Evolutionary conservation across 2,113 vertebrate genomes (phyloP), one percentile per base, ranked within the genome.

Genomic region (Hippolais icterina): DNA sequence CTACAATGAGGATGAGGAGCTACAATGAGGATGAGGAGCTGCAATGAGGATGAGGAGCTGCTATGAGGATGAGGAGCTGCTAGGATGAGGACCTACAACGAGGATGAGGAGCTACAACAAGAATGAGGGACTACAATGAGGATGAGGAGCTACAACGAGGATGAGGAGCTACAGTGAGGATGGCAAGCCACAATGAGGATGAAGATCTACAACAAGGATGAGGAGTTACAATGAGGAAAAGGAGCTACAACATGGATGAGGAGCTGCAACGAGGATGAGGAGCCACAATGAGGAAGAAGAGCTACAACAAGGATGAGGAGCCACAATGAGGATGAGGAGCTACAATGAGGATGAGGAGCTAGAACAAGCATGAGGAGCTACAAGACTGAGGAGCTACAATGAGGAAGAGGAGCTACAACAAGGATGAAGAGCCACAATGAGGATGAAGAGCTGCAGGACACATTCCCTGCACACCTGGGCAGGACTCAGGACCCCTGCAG

Each of bases 171-270:
- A 15, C 16, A 42, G 3, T 0, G 5, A 72, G 52, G 31, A 72
- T 20, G 22, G 54, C 0, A 31, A n/a, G 23, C 10, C 29, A 27
- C 60, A 44, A 0, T 0, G 0, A 77, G 20, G 18, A 54, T 8
- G 46, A 63, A 2, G 50, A 49, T 9, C 29, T 46, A 10, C 19
- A 15, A 10, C 19, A 15, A 42, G 17, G 46, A 37, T 15, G 42
- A 39, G 1, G 57, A 44, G 22, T 28, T 37, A 42, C 42, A 42
- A 7, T 0, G 4, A 64, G 39, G 41, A 72, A 4, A 53, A 35
- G 4, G 52, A 46, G 21, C n/a, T 49, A 10, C 29, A 27, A 5
- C 0, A 2, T 39, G 29, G 23, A 64, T 17, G 29, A 52, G 0
- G 59, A 50, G 21, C 27, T 33, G 6, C 25, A 29, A 6, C 1